Percentiles rank a stretch among this genome's conserved stretches.
Evolutionary conservation across 2,797 vertebrate species (phyloP).

Genomic region (Acridotheres tristis): DNA sequence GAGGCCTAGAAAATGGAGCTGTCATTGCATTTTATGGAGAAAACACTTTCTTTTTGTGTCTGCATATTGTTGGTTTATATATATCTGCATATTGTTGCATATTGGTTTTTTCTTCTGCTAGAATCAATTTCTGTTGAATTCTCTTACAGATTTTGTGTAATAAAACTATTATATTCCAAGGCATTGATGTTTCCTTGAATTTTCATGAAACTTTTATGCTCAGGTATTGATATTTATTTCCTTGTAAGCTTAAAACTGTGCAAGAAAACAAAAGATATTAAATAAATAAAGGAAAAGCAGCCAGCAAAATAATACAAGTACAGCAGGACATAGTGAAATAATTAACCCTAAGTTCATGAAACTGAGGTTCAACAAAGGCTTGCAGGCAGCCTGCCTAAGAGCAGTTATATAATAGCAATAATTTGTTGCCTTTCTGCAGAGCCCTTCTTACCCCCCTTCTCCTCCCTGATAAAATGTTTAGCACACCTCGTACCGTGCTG

Average conservation of each 20-base stretch:
- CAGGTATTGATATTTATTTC: background rate
- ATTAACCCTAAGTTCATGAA: background rate
- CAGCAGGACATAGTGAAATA: background rate
- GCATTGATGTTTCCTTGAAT: background rate
- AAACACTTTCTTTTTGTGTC: background rate
- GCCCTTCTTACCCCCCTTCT: background rate
- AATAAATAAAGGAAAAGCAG: background rate
- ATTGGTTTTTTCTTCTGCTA: background rate
- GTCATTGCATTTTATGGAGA: background rate
- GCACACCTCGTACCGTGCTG: background rate
- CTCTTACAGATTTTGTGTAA: background rate
- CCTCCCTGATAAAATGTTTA: background rate
- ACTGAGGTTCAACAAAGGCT: background rate
- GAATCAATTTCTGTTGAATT: background rate
- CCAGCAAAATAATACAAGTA: background rate
- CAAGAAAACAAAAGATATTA: background rate
- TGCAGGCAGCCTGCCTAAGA: background rate
- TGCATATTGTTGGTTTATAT: background rate
- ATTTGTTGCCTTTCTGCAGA: background rate
- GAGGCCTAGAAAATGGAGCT: background rate
- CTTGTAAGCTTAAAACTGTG: background rate
- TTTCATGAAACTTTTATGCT: background rate
- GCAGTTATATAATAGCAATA: background rate
- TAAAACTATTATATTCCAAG: background rate
- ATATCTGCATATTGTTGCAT: background rate